These are phyloP conservation scores for Drosophila santomea DNA, from an alignment of 1,140 invertebrate species.

Conservation along the genomic window DNA sequence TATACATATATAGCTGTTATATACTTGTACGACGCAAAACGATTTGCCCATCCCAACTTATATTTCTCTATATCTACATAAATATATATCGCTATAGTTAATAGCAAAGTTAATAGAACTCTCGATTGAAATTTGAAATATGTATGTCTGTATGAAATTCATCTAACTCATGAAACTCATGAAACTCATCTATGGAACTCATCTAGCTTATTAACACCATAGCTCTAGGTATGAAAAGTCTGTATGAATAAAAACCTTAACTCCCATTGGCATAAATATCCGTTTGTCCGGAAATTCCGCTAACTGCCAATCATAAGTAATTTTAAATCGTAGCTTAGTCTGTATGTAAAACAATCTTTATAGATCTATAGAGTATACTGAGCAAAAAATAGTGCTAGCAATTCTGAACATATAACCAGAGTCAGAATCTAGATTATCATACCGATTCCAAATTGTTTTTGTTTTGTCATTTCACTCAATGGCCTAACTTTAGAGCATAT, in stretches of 20 bases:
- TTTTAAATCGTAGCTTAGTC: slow-evolving; percentile 13
- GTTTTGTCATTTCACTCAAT: neutral
- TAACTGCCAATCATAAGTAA: slow-evolving; percentile 3
- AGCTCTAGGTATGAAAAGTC: slow-evolving; percentile 22
- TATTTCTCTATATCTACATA: slow-evolving; percentile 25
- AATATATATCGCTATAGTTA: slow-evolving; percentile 12
- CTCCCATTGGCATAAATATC: slow-evolving; percentile 11
- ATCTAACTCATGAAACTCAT: neutral
- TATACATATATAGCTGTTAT: slow-evolving; percentile 28
- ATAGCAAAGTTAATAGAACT: slow-evolving; percentile 51
- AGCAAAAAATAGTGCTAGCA: no score
- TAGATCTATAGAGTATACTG: neutral
- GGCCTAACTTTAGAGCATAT: neutral
- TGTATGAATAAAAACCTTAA: neutral
- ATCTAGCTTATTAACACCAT: neutral
- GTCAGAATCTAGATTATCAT: neutral
- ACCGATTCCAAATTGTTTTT: neutral
- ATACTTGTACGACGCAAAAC: slow-evolving; percentile 24
- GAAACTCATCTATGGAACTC: no score
- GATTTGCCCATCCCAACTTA: slow-evolving; percentile 18
- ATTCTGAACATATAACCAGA: neutral
- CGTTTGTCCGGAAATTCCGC: slow-evolving; percentile 1
- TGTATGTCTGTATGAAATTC: slow-evolving; percentile 42
- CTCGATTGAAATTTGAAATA: slow-evolving; percentile 27
- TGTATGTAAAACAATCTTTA: slow-evolving; percentile 11